Percentiles rank a stretch among this genome's conserved stretches.
Evolutionary conservation across 2,797 vertebrate genomes (phyloP).

Genomic region (Chrosomus eos): DNA sequence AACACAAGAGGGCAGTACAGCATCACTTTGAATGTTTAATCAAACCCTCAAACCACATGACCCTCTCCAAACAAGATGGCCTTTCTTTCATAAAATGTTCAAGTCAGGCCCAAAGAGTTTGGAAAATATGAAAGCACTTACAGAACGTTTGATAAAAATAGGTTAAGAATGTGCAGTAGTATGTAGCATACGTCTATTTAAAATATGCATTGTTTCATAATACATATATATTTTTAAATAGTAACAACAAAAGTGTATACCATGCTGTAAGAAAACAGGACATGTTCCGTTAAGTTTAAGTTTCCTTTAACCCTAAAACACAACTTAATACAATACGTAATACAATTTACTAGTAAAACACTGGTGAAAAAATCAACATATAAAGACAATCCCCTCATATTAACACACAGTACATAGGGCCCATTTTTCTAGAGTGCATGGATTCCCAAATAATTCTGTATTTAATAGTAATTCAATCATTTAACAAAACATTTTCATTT

Average conservation of each 20-base stretch:
- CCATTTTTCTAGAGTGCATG: neutral
- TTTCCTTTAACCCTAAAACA: neutral
- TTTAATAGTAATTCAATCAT: neutral
- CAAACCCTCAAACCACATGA: constrained; percentile 1
- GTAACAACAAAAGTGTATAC: neutral
- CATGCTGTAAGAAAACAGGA: neutral
- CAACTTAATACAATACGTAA: neutral
- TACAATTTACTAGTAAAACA: neutral
- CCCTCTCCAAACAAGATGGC: neutral
- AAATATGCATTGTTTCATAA: neutral
- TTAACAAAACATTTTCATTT: neutral
- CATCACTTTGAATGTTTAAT: neutral
- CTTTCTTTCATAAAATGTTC: neutral
- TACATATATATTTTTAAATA: neutral
- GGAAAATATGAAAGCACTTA: neutral
- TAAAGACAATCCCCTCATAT: neutral
- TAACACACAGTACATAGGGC: neutral
- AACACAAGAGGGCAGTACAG: constrained; percentile 28
- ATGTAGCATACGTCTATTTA: neutral
- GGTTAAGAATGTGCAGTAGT: too few relatives aligned
- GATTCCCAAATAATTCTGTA: neutral
- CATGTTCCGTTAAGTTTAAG: neutral
- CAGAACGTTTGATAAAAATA: neutral
- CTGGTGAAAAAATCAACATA: neutral
- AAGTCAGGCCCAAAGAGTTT: neutral